These are phyloP conservation scores for Craterocephalus amniculus DNA, from an alignment of 2,797 vertebrate species.

Conservation along the genomic window DNA sequence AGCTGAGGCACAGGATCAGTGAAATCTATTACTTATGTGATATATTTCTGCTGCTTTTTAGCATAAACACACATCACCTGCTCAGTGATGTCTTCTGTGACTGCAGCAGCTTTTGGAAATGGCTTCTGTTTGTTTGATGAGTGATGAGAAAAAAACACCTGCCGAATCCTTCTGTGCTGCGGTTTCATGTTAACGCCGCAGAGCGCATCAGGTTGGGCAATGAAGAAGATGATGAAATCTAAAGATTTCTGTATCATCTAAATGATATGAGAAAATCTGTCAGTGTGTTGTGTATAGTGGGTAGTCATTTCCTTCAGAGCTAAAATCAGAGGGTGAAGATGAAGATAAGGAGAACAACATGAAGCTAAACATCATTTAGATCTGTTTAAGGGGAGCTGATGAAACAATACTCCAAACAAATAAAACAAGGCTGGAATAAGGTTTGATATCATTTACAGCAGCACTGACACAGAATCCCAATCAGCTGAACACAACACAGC, in stretches of 20 bases:
- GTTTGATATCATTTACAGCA: background rate
- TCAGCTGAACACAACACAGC: too few relatives aligned
- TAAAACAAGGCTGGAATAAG: background rate
- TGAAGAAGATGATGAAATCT: conserved; percentile 14
- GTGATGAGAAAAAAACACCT: conserved; percentile 61
- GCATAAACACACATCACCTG: conserved; percentile 28
- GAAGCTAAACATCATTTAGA: background rate
- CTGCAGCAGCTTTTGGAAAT: conserved; percentile 14
- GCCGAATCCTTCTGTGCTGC: conserved; percentile 34
- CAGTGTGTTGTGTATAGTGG: background rate
- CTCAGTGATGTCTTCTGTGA: conserved; percentile 16
- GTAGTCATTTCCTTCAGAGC: conserved; percentile 7
- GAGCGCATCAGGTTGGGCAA: conserved; percentile 11
- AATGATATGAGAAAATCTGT: conserved; percentile 28
- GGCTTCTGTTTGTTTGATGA: conserved; percentile 34
- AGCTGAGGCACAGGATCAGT: conserved; percentile 42
- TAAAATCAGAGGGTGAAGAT: conserved; percentile 14
- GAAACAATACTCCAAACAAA: background rate
- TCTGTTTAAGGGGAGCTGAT: background rate
- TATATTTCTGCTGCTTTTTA: conserved; percentile 24
- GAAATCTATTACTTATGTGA: conserved; percentile 19
- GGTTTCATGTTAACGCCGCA: conserved; percentile 16
- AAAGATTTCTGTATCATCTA: conserved; percentile 24
- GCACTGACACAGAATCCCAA: too few relatives aligned
- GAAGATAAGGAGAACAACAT: background rate